These are phyloP conservation scores for Pollicipes pollicipes DNA, from an alignment of 1,140 invertebrate species.

Conservation along the genomic window DNA sequence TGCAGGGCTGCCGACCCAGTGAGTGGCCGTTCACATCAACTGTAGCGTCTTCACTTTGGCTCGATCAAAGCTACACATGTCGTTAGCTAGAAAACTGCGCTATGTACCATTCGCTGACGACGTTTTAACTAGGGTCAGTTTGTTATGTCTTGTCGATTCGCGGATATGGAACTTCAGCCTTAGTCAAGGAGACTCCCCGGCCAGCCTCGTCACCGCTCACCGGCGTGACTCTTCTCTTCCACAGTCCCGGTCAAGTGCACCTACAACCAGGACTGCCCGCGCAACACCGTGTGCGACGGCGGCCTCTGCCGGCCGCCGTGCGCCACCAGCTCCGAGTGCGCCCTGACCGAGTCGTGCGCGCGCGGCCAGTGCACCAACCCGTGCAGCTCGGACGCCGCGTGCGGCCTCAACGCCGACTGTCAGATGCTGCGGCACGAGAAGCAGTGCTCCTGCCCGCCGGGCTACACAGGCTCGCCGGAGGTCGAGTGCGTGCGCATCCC, in stretches of 20 bases:
- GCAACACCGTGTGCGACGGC: constrained; percentile 62
- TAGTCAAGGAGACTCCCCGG: too few species aligned
- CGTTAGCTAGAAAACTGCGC: too few species aligned
- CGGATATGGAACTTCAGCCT: too few species aligned
- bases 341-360: constrained; percentile 52
- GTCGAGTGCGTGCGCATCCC: constrained; percentile 59
- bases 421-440: constrained; percentile 52
- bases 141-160: too few species aligned
- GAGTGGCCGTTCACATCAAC: too few species aligned
- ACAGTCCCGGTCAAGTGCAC: constrained; percentile 42
- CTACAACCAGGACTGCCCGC: constrained; percentile 47
- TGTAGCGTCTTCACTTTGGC: too few species aligned
- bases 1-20: constrained; percentile 49
- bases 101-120: too few species aligned
- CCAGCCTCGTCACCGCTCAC: too few species aligned
- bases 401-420: constrained; percentile 78
- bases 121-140: too few species aligned
- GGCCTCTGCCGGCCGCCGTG: constrained; percentile 60
- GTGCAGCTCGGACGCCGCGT: constrained; percentile 53
- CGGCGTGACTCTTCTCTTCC: too few species aligned
- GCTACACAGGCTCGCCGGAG: constrained; percentile 67
- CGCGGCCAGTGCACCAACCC: constrained; percentile 66
- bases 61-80: too few species aligned
- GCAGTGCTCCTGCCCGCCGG: constrained; percentile 58
- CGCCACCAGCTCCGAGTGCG: constrained; percentile 59